Conservation (phyloP, 2,888 invertebrate species). For the Dynastes maya region DNA sequence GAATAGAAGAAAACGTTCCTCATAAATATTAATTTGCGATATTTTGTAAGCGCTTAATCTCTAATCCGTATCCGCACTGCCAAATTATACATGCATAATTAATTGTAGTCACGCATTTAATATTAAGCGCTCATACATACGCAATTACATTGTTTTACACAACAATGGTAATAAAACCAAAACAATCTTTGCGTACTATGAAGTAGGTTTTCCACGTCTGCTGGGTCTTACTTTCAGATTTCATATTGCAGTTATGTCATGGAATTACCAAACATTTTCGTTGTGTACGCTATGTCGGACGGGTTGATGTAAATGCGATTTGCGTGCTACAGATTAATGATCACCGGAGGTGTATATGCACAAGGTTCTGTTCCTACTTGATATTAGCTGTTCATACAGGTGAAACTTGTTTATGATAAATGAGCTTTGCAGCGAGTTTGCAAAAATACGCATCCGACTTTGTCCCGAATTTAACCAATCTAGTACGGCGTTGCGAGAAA, state of each 20-base stretch:
- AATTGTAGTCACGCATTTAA: conserved; percentile 40
- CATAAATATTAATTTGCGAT: conserved; percentile 23
- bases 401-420: conserved; percentile 36
- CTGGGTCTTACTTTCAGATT: conserved; percentile 29
- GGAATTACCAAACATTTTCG: conserved; percentile 36
- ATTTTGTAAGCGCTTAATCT: conserved; percentile 33
- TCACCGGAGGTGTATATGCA: conserved; percentile 16
- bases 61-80: conserved; percentile 3
- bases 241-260: conserved; percentile 34
- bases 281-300: neutral
- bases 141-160: conserved; percentile 36
- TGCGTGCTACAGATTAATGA: conserved; percentile 33
- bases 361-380: neutral
- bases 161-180: conserved; percentile 39
- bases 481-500: neutral
- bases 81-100: conserved; percentile 40
- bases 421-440: neutral
- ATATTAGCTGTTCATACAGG: conserved; percentile 11
- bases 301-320: conserved; percentile 1
- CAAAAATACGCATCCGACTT: neutral
- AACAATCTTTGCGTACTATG: conserved; percentile 14
- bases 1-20: neutral
- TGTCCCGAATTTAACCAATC: conserved; percentile 22
- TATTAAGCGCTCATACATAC: conserved; percentile 36
- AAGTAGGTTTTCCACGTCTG: conserved; percentile 25